Evolutionary conservation across 1,140 invertebrate species (phyloP).

Genomic region (Meloidogyne floridensis): DNA sequence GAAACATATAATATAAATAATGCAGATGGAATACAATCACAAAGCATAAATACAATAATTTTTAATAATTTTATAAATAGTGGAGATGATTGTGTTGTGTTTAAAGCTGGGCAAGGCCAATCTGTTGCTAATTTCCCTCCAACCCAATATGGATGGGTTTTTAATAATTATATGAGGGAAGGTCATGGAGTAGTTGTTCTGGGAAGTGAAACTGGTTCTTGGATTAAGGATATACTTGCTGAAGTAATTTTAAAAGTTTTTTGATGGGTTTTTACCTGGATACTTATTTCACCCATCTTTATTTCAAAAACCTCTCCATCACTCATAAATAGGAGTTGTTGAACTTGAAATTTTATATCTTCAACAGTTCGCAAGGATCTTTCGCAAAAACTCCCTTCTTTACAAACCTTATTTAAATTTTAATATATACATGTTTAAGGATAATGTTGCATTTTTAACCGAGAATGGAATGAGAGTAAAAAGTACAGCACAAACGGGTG

Average conservation of each 20-base stretch:
- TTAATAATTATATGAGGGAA: constrained; percentile 24
- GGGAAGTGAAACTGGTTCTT: constrained; percentile 9
- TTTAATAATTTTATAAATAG: constrained; percentile 18
- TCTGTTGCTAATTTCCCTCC: not conserved
- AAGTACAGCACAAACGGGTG: constrained; percentile 19
- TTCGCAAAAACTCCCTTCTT: too few species aligned
- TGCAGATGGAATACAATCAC: constrained; percentile 12
- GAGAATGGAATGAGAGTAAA: constrained; percentile 17
- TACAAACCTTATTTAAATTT: too few species aligned
- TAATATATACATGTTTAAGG: too few species aligned
- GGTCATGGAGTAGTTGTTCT: constrained; percentile 14
- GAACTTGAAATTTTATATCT: too few species aligned
- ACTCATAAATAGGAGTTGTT: too few species aligned
- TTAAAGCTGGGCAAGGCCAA: constrained; percentile 1
- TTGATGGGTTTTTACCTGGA: too few species aligned
- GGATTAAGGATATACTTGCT: constrained; percentile 21
- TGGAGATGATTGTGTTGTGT: constrained; percentile 15
- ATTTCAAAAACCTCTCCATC: too few species aligned
- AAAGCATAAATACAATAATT: constrained; percentile 14
- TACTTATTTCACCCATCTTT: too few species aligned
- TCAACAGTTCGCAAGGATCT: too few species aligned
- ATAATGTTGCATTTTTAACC: constrained; percentile 21
- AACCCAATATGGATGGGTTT: constrained; percentile 16
- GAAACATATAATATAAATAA: constrained; percentile 22
- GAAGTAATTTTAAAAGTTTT: not conserved